Evolutionary conservation across 2,888 invertebrate genomes (phyloP).

Genomic region (Erannis defoliaria): DNA sequence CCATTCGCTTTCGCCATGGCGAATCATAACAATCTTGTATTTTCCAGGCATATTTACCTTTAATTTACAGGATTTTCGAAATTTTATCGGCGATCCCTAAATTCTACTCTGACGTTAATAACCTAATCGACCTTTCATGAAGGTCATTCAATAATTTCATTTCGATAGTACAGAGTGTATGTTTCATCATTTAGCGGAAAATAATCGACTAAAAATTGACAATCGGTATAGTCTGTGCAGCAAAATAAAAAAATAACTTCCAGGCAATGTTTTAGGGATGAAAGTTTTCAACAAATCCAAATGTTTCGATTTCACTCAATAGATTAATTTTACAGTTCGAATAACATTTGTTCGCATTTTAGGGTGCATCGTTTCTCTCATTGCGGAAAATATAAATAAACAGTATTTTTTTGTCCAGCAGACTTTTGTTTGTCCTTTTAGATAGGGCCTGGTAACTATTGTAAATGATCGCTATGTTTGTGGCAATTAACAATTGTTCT

Average conservation of each 20-base stretch:
- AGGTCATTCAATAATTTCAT: slow-evolving; percentile 23
- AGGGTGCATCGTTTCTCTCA: no score
- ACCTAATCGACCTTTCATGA: slow-evolving; percentile 67
- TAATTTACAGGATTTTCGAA: slow-evolving; percentile 24
- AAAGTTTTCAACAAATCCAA: background rate
- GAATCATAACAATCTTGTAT: slow-evolving; percentile 90
- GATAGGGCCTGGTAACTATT: no score
- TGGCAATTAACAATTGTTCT: no score
- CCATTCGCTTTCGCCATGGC: slow-evolving; percentile 92
- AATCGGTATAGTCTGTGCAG: background rate
- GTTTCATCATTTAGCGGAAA: no score
- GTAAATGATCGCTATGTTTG: no score
- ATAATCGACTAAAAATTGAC: background rate
- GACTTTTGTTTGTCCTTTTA: no score
- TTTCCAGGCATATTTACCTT: slow-evolving; percentile 71
- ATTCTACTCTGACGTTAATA: slow-evolving; percentile 48
- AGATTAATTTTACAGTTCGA: no score
- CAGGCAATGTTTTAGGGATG: background rate
- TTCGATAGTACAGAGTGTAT: background rate
- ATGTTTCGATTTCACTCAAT: no score
- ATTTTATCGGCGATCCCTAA: slow-evolving; percentile 45
- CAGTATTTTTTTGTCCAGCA: no score
- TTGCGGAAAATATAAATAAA: no score
- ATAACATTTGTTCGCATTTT: no score
- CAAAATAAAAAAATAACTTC: background rate